These are phyloP conservation scores for Amphipyra tragopoginis DNA, from an alignment of 2,888 invertebrate genomes.

Conservation along the genomic window DNA sequence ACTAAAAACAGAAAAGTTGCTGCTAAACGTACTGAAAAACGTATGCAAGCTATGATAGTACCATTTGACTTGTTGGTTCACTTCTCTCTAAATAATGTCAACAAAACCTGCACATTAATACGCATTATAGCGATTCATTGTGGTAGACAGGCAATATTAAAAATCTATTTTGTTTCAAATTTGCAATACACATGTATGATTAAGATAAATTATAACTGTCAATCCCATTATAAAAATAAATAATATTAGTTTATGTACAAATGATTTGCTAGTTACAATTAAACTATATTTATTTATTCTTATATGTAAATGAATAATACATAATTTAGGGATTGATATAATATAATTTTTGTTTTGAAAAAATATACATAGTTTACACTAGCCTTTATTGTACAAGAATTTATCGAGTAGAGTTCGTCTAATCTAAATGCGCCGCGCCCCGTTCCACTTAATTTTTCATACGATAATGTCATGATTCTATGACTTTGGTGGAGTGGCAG, in stretches of 20 bases:
- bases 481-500: too few relatives aligned
- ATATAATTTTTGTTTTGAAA: constrained; percentile 8
- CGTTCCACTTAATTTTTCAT: too few relatives aligned
- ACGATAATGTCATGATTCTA: too few relatives aligned
- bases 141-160: neutral
- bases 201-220: constrained; percentile 6
- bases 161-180: constrained; percentile 4
- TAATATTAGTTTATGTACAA: constrained; percentile 21
- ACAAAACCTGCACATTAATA: neutral
- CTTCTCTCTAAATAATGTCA: neutral
- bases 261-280: constrained; percentile 3
- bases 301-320: constrained; percentile 1
- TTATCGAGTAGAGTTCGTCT: neutral
- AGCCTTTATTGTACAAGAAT: constrained; percentile 18
- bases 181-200: constrained; percentile 29
- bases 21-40: neutral
- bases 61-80: neutral
- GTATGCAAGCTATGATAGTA: neutral
- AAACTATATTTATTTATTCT: constrained; percentile 34
- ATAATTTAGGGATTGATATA: constrained; percentile 16
- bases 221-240: constrained; percentile 30
- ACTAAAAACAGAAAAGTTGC: too few relatives aligned
- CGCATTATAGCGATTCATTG: neutral
- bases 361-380: constrained; percentile 27
- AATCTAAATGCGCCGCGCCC: too few relatives aligned